Base-by-base conservation (phyloP, 2,888 invertebrate genomes). In the Pomacea canaliculata region DNA sequence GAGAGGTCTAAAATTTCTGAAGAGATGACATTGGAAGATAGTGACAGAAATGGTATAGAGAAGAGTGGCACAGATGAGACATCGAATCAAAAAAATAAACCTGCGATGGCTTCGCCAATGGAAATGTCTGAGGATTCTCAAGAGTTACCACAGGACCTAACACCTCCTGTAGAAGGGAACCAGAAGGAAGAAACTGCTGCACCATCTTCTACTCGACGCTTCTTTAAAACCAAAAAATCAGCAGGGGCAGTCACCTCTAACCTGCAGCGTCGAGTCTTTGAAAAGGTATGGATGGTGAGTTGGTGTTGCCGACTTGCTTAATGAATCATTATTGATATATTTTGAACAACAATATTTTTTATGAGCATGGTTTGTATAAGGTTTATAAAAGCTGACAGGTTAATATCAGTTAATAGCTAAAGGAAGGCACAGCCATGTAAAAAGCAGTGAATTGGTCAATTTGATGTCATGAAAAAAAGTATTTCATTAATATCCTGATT, bases 171-270 rank as follows among this genome's bases (percentile, higher is more conserved):
- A 78, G 80, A 73, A 76, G 78, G 46, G 82, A 82, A 27, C 80
- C 83, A 65, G 82, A 84, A 79, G 82, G 84, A 76, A 82, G 83
- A 59, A 8, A n/a, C 66, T 27, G 70, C 63, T 16, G n/a, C 60
- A 3, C 62, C 74, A 60, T 68, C 59, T 23, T 67, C 75, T 67
- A 72, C 75, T 23, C 70, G 80, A 60, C 85, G 85, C 63, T 85
- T 88, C 76, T 88, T 87, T 81, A 83, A 86, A 75, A 85, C 86
- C 37, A 83, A 85, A 78, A 85, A 84, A 59, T 81, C 83, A 7
- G 76, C 78, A 16, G 65, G 59, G 23, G 59, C 75, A 56, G 8
- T 16, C 51, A 56, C 16, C 48, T 67, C 74, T 27, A 78, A 73
- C 68, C 51, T 78, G 37, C 80, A 80, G 63, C 76, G 71, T n/a